These are phyloP conservation scores for Chaenocephalus aceratus DNA, from an alignment of 2,113 vertebrate genomes.

Conservation along the genomic window DNA sequence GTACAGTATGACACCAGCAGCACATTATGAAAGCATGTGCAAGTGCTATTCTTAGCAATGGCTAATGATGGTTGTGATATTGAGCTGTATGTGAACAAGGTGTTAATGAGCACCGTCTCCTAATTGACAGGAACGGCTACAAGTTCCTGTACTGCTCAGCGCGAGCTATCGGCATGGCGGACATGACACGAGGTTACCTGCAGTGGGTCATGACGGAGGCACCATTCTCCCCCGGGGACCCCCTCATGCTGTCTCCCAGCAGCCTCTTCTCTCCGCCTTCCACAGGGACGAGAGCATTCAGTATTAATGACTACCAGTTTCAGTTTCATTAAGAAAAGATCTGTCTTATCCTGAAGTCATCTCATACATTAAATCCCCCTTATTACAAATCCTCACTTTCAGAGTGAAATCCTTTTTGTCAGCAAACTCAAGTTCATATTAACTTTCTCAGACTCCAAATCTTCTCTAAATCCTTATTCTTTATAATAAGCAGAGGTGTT, in stretches of 20 bases:
- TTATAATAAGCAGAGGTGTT: constrained; percentile 11
- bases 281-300: constrained; percentile 87
- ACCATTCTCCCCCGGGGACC: constrained; percentile 95
- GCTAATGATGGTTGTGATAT: constrained; percentile 35
- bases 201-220: constrained; percentile 97
- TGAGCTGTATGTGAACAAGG: not conserved
- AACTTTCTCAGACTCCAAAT: not conserved
- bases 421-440: constrained; percentile 28
- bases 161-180: constrained; percentile 97
- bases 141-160: constrained; percentile 99
- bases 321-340: not conserved
- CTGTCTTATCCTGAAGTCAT: not conserved
- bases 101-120: constrained; percentile 24
- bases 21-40: constrained; percentile 9
- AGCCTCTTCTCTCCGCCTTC: constrained; percentile 98
- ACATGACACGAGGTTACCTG: constrained; percentile 97
- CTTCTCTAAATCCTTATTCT: constrained; percentile 4
- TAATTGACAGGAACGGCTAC: constrained; percentile 91
- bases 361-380: not conserved
- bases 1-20: not conserved
- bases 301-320: not conserved
- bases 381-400: not conserved
- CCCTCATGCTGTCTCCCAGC: constrained; percentile 97
- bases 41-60: constrained; percentile 39
- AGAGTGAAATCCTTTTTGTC: constrained; percentile 26